Conservation (phyloP, 2,888 invertebrate genomes). For the Dysmachus trigonus region DNA sequence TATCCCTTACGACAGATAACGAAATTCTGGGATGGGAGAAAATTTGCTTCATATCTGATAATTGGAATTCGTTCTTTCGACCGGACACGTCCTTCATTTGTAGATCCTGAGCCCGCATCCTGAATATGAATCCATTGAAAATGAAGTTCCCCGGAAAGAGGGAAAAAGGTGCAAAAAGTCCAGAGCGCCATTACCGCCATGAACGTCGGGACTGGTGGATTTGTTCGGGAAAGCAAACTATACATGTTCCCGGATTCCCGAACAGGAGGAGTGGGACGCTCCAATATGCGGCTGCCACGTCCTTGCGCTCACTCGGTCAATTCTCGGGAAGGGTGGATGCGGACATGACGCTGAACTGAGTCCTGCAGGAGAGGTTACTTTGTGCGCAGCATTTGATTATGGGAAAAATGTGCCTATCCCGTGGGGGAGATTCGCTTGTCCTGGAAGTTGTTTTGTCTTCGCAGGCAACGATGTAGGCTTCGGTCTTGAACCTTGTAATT, state of each 20-base stretch:
- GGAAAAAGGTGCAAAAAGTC: conserved; percentile 26
- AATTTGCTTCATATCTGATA: conserved; percentile 37
- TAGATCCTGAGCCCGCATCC: not conserved
- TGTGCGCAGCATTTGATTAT: conserved; percentile 35
- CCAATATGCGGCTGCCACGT: not conserved
- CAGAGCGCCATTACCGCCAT: not conserved
- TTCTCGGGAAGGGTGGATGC: not conserved
- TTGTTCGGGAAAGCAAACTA: not conserved
- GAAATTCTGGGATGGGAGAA: conserved; percentile 3
- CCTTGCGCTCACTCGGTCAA: not conserved
- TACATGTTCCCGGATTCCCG: not conserved
- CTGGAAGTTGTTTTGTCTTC: not conserved
- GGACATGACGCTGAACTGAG: not conserved
- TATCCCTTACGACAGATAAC: conserved; percentile 38
- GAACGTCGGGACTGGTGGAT: not conserved
- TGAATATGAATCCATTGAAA: not conserved
- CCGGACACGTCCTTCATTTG: not conserved
- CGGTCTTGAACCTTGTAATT: not conserved
- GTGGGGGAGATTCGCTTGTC: not conserved
- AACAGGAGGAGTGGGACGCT: not conserved
- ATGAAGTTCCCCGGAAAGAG: not conserved
- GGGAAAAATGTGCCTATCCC: not conserved
- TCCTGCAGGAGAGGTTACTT: not conserved
- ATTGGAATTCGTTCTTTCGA: conserved; percentile 40
- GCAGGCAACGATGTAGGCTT: not conserved